These are phyloP conservation scores for Neoseiulus cucumeris DNA, from an alignment of 1,140 invertebrate species.

Conservation along the genomic window DNA sequence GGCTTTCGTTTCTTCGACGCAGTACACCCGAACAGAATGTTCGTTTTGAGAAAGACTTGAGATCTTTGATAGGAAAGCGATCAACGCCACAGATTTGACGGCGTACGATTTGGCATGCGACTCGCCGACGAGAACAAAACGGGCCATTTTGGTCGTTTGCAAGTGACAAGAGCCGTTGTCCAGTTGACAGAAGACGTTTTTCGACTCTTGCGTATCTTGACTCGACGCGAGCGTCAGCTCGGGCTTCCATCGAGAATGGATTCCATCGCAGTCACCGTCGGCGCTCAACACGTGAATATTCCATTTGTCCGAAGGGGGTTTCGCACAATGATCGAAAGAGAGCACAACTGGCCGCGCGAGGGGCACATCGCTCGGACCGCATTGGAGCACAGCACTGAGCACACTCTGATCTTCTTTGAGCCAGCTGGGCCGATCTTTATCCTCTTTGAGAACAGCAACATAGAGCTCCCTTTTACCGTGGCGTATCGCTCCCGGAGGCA, in stretches of 20 bases:
- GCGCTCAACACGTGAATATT: constrained; percentile 1
- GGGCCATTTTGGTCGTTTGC: constrained; percentile 63
- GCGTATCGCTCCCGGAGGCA: constrained; percentile 64
- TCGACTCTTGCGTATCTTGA: not conserved
- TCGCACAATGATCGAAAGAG: constrained; percentile 69
- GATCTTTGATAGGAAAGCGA: constrained; percentile 46
- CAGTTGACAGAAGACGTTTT: constrained; percentile 58
- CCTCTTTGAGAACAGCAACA: constrained; percentile 64
- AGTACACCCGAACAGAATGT: constrained; percentile 66
- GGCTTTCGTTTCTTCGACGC: constrained; percentile 73
- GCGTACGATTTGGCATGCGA: constrained; percentile 37
- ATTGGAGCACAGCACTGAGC: constrained; percentile 70
- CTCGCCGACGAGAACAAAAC: constrained; percentile 70
- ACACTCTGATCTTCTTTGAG: constrained; percentile 53
- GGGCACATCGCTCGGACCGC: constrained; percentile 51
- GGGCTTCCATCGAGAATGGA: constrained; percentile 10
- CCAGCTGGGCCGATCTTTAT: constrained; percentile 54
- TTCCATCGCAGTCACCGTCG: constrained; percentile 35
- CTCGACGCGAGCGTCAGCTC: not conserved
- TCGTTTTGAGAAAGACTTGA: constrained; percentile 39
- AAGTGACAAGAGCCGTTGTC: constrained; percentile 67
- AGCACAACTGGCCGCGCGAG: constrained; percentile 74
- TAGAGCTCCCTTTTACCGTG: constrained; percentile 56
- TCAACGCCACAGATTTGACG: constrained; percentile 62
- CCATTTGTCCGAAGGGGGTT: not conserved